Conservation (phyloP, 2,797 vertebrate genomes). For the Gila robusta region DNA sequence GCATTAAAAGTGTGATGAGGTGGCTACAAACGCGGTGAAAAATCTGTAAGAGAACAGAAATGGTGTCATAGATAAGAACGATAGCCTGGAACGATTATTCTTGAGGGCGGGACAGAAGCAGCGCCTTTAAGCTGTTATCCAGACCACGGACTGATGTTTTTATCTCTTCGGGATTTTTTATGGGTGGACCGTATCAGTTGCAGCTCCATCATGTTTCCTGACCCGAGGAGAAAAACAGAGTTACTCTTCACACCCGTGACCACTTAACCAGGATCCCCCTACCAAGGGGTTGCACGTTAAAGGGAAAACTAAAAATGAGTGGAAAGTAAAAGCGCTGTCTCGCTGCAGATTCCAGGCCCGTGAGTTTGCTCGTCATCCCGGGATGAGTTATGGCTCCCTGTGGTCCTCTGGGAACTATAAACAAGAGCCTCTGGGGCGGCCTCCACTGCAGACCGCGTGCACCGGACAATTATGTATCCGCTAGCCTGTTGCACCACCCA, state of each 20-base stretch:
- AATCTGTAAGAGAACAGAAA: slow-evolving; percentile 46
- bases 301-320: slow-evolving; percentile 54
- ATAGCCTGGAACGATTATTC: slow-evolving; percentile 29
- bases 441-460: slow-evolving; percentile 66
- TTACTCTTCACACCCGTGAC: slow-evolving; percentile 67
- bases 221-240: slow-evolving; percentile 63
- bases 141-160: slow-evolving; percentile 47
- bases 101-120: slow-evolving; percentile 30
- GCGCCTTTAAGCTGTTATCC: slow-evolving; percentile 38
- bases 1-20: slow-evolving; percentile 64
- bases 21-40: slow-evolving; percentile 12
- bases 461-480: slow-evolving; percentile 71
- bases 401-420: slow-evolving; percentile 75
- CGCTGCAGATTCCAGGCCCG: slow-evolving; percentile 68
- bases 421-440: slow-evolving; percentile 68
- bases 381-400: slow-evolving; percentile 75
- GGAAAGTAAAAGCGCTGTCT: slow-evolving; percentile 59
- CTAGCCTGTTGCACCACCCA: slow-evolving; percentile 62
- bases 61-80: slow-evolving; percentile 61
- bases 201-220: slow-evolving; percentile 56
- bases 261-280: slow-evolving; percentile 65
- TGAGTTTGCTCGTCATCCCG: slow-evolving; percentile 69
- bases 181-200: slow-evolving; percentile 53
- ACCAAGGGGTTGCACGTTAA: slow-evolving; percentile 45
- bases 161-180: slow-evolving; percentile 54